Conservation (phyloP, 1,140 invertebrate species). For the Hormaphis cornu region DNA sequence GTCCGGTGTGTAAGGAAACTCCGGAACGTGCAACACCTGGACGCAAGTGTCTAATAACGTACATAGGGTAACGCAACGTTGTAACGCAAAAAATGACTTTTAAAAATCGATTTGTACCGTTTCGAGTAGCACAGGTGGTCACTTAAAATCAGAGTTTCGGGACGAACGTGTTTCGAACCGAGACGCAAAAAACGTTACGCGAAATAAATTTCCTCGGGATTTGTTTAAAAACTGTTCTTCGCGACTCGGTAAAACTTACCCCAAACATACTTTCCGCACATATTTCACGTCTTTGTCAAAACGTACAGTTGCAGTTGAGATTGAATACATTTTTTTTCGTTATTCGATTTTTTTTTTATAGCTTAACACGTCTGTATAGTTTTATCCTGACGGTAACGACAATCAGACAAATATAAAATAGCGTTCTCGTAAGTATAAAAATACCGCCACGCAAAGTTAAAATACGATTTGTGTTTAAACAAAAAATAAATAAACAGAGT, state of each 20-base stretch:
- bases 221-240: not conserved
- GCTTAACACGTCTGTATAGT: too few species aligned
- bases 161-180: not conserved
- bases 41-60: too few species aligned
- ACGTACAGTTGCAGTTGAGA: not conserved
- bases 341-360: not conserved
- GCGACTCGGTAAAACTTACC: not conserved
- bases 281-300: not conserved
- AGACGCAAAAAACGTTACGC: not conserved
- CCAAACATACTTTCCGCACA: not conserved
- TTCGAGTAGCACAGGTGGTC: constrained; percentile 5
- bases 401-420: too few species aligned
- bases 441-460: too few species aligned
- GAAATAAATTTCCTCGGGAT: constrained; percentile 1
- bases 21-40: constrained; percentile 6
- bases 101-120: not conserved
- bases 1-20: constrained; percentile 12
- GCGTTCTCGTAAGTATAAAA: too few species aligned
- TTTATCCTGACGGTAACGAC: too few species aligned
- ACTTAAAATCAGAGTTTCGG: constrained; percentile 11
- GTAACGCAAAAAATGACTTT: not conserved
- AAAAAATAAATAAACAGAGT: too few species aligned
- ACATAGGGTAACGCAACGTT: too few species aligned
- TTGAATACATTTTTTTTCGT: too few species aligned
- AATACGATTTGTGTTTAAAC: too few species aligned